Conservation (phyloP, 2,888 invertebrate genomes). For the Steinernema scapterisci region DNA sequence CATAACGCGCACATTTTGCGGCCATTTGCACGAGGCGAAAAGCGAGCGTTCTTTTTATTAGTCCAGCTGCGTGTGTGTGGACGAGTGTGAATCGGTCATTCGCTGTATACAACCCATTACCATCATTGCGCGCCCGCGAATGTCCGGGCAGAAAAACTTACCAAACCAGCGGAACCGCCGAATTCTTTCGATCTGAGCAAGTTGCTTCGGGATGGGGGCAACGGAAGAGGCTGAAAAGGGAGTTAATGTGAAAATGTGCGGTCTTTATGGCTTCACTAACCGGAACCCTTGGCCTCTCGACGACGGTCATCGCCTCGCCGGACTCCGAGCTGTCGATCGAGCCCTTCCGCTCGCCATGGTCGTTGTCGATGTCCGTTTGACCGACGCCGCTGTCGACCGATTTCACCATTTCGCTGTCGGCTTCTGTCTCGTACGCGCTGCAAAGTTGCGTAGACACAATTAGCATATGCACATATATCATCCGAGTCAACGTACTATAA, state of each 20-base stretch:
- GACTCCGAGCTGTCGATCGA: slow-evolving; percentile 10
- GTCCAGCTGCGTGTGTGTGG: slow-evolving; percentile 29
- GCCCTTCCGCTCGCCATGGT: not conserved
- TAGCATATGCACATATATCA: not conserved
- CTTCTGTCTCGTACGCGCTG: not conserved
- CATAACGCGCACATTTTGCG: not conserved
- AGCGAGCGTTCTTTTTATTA: slow-evolving; percentile 23
- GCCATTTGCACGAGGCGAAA: not conserved
- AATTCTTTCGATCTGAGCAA: slow-evolving; percentile 20
- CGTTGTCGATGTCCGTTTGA: slow-evolving; percentile 24
- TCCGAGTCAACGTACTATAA: not conserved
- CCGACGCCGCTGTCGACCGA: slow-evolving; percentile 17
- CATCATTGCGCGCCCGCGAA: not conserved
- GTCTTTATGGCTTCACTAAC: not conserved
- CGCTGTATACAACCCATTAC: not conserved
- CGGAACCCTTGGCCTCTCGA: not conserved
- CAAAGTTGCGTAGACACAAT: not conserved
- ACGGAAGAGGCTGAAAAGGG: not conserved
- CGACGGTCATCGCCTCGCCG: not conserved
- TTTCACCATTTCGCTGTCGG: not conserved
- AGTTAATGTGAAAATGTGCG: not conserved
- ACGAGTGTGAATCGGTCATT: slow-evolving; percentile 28
- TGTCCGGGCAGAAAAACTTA: slow-evolving; percentile 6
- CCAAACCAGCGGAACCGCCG: slow-evolving; percentile 17
- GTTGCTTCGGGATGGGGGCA: slow-evolving; percentile 7